Evolutionary conservation across 2,797 vertebrate species (phyloP).

Genomic region (Labeo calbasu): DNA sequence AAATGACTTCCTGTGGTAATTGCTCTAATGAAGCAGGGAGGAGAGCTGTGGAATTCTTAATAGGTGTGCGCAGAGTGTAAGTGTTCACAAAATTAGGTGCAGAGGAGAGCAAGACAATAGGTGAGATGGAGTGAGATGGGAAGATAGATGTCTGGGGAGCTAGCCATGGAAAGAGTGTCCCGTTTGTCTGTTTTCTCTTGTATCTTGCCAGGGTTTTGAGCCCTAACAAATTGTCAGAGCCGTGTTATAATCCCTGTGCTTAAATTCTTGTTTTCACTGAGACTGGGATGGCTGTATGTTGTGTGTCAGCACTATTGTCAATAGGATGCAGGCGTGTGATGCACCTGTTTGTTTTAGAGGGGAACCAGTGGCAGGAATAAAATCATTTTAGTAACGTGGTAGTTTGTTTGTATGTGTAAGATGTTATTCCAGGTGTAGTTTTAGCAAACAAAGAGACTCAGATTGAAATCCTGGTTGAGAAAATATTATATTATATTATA

Average conservation of each 20-base stretch:
- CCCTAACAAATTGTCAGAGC: slow-evolving; percentile 40
- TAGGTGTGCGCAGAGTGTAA: slow-evolving; percentile 35
- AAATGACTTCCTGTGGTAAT: slow-evolving; percentile 56
- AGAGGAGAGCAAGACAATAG: slow-evolving; percentile 31
- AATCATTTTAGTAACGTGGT: background rate
- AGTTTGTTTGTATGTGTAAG: background rate
- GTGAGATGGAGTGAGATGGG: background rate
- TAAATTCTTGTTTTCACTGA: slow-evolving; percentile 21
- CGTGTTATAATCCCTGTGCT: slow-evolving; percentile 41
- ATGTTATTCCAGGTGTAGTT: background rate
- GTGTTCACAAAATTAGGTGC: slow-evolving; percentile 62
- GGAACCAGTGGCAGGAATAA: background rate
- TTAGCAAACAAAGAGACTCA: background rate
- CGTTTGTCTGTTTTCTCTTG: slow-evolving; percentile 32
- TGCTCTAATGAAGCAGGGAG: slow-evolving; percentile 52
- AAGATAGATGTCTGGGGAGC: slow-evolving; percentile 5
- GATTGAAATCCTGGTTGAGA: background rate
- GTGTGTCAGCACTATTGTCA: slow-evolving; percentile 9
- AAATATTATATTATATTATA: background rate
- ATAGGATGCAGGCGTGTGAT: background rate
- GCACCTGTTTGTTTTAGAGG: slow-evolving; percentile 3
- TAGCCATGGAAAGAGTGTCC: slow-evolving; percentile 20
- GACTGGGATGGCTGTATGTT: slow-evolving; percentile 17
- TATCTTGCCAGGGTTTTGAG: slow-evolving; percentile 44
- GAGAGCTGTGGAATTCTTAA: slow-evolving; percentile 52